These are phyloP conservation scores for Nixonia krombeini DNA, from an alignment of 1,140 invertebrate species.

Conservation along the genomic window DNA sequence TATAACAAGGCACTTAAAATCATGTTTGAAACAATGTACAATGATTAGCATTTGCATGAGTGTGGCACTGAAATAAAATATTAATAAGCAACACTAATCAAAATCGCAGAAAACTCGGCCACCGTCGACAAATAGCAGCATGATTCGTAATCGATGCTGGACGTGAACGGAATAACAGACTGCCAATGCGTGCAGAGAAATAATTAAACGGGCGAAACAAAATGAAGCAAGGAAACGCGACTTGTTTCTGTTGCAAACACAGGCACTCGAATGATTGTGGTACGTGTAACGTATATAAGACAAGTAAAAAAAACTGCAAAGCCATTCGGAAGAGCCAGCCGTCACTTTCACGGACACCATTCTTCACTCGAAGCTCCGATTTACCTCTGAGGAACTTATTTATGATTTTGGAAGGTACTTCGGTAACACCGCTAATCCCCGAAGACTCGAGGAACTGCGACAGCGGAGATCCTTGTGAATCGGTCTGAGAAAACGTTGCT, in stretches of 20 bases:
- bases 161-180: no score
- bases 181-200: slow-evolving; percentile 27
- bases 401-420: slow-evolving; percentile 66
- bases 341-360: slow-evolving; percentile 50
- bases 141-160: neutral
- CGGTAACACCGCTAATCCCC: slow-evolving; percentile 53
- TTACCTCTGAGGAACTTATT: slow-evolving; percentile 70
- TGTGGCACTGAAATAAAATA: slow-evolving; percentile 7
- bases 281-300: slow-evolving; percentile 12
- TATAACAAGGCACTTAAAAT: no score
- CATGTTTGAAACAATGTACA: no score
- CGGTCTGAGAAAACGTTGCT: slow-evolving; percentile 19
- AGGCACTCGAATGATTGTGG: slow-evolving; percentile 12
- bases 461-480: slow-evolving; percentile 43
- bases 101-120: slow-evolving; percentile 3
- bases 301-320: slow-evolving; percentile 51
- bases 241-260: slow-evolving; percentile 17
- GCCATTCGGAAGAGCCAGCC: slow-evolving; percentile 62
- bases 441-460: slow-evolving; percentile 52
- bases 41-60: no score
- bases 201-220: slow-evolving; percentile 30
- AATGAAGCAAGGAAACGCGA: slow-evolving; percentile 17
- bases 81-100: slow-evolving; percentile 21
- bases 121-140: slow-evolving; percentile 11
- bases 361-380: slow-evolving; percentile 36